Evolutionary conservation across 2,888 invertebrate genomes (phyloP).

Genomic region (Dasypolia templi): DNA sequence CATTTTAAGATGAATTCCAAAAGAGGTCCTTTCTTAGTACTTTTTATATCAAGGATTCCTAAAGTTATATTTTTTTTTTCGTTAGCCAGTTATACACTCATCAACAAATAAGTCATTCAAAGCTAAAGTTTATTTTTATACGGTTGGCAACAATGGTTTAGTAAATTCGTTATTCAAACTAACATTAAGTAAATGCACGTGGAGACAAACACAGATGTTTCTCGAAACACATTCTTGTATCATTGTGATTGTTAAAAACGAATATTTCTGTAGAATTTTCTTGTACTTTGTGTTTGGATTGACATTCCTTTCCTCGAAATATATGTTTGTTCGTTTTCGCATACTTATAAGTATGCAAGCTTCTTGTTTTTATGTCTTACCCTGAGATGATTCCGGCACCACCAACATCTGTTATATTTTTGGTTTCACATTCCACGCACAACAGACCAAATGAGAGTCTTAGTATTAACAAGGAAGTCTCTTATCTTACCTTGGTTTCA

Average conservation of each 20-base stretch:
- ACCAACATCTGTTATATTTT: not conserved
- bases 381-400: not conserved
- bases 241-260: conserved; percentile 23
- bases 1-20: too few species aligned
- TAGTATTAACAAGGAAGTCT: not conserved
- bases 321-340: conserved; percentile 1
- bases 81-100: too few species aligned
- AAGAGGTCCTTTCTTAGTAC: too few species aligned
- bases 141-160: conserved; percentile 8
- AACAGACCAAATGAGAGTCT: not conserved
- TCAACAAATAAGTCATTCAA: too few species aligned
- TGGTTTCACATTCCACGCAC: not conserved
- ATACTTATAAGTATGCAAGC: not conserved
- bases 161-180: conserved; percentile 1
- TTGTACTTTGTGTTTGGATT: conserved; percentile 21
- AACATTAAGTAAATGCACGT: not conserved
- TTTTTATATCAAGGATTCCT: too few species aligned
- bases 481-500: not conserved
- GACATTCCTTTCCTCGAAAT: conserved; percentile 37
- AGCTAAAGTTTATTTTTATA: not conserved
- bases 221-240: conserved; percentile 36
- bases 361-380: not conserved
- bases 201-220: conserved; percentile 61
- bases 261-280: conserved; percentile 51
- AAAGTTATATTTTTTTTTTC: too few species aligned